Percentiles rank a stretch among this genome's conserved stretches.
Evolutionary conservation across 2,113 vertebrate species (phyloP).

Genomic region (Vulpes lagopus): DNA sequence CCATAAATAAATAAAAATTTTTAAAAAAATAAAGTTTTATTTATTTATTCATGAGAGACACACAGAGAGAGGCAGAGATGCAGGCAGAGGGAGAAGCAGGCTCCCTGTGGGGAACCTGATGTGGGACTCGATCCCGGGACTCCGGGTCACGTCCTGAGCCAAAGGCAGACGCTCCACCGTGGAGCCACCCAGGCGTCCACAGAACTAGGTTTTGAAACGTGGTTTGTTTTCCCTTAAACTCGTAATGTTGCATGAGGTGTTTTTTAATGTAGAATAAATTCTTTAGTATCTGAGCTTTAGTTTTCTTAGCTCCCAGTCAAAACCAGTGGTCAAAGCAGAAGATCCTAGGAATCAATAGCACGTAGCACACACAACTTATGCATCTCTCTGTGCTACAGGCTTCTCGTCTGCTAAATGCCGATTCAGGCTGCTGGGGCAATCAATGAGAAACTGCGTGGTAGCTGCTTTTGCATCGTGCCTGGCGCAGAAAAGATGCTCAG

Average conservation of each 20-base stretch:
- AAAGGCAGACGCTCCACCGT: too few relatives aligned
- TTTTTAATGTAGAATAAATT: neutral
- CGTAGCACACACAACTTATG: neutral
- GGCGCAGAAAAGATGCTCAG: neutral
- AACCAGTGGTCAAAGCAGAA: neutral
- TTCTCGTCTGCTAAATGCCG: neutral
- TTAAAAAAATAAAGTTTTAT: too few relatives aligned
- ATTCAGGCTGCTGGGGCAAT: neutral
- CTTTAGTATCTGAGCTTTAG: neutral
- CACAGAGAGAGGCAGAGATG: too few relatives aligned
- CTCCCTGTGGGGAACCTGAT: too few relatives aligned
- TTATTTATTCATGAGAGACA: too few relatives aligned
- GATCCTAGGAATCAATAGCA: neutral
- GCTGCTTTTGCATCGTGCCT: neutral
- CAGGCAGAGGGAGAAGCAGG: too few relatives aligned
- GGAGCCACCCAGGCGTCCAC: too few relatives aligned
- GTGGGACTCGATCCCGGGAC: too few relatives aligned
- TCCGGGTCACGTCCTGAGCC: too few relatives aligned
- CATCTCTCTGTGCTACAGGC: neutral
- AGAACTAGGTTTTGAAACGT: neutral
- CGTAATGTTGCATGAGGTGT: neutral
- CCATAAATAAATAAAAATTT: too few relatives aligned
- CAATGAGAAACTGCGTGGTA: neutral
- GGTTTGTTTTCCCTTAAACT: neutral
- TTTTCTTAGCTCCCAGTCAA: neutral